Base-by-base conservation (phyloP, 2,888 invertebrate species). In the Siphlonurus alternatus region DNA sequence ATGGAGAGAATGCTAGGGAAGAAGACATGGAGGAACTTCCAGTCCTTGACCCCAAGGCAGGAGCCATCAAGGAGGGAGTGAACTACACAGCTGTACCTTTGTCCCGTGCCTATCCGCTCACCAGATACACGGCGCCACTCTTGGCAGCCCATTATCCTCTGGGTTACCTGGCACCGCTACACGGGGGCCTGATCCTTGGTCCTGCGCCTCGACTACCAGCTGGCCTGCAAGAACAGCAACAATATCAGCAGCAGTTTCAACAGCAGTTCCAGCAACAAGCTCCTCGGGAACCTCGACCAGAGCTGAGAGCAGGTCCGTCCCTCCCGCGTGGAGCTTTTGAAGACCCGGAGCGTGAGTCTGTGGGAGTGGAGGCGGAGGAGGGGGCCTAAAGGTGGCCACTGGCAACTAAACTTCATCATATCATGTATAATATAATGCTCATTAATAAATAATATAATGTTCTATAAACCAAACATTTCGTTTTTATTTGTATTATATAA, bases 1-100 rank as follows among this genome's bases (percentile, higher is more conserved):
- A 23, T 23, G 22, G 38, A 19, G 38, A 56, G 20, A 23, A 3
- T 2, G n/a, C 20, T 23, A 18, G n/a, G 7, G 23, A 23, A 24
- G 51, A 20, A 38, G 61, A 61, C 19, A 53, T 20, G 18, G 51
- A 60, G n/a, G 64, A 64, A 51, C 56, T 56, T n/a, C 56, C 56
- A n/a, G n/a, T 56, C 5, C n/a, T 56, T 7, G 56, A 56, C n/a
- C 19, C 56, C n/a, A 56, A 56, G 20, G n/a, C 7, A 7, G 56
- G 56, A 7, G 56, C 19, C 7, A 56, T 56, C 5, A 3, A 20
- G 7, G 56, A 56, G 5, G 56, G 56, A 22, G 56, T 56, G 19
- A 56, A 56, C n/a, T 56, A 56, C n/a, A 56, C 56, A 20, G 56
- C n/a, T n/a, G 56, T 56, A 20, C 56, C 56, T 7, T 22, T 56